These are phyloP conservation scores for Eulemur albifrons DNA, from an alignment of 2,797 vertebrate genomes.

Conservation along the genomic window DNA sequence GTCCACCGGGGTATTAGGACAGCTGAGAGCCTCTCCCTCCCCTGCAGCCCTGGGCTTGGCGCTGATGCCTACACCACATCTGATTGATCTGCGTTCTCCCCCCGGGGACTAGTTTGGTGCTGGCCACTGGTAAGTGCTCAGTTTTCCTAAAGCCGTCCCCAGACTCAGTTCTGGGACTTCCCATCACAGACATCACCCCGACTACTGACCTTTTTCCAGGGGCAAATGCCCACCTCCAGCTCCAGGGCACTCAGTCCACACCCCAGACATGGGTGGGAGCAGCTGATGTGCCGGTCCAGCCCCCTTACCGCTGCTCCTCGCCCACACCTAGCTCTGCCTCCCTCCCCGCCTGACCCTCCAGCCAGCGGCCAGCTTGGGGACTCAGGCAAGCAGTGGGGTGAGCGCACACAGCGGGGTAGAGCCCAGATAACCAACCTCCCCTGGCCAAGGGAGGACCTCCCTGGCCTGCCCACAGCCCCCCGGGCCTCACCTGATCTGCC, in stretches of 20 bases:
- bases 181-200: neutral
- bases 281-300: too few relatives aligned
- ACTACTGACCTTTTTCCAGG: neutral
- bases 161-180: neutral
- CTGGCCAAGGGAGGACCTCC: too few relatives aligned
- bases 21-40: neutral
- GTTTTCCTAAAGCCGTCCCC: neutral
- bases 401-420: neutral
- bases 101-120: neutral
- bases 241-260: neutral
- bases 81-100: neutral
- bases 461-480: neutral
- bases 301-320: neutral
- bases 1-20: neutral
- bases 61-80: rapidly evolving
- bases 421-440: neutral
- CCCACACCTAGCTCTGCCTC: neutral
- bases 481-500: neutral
- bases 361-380: neutral
- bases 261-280: rapidly evolving
- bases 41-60: neutral
- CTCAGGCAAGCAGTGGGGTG: too few relatives aligned
- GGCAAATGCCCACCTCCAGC: neutral
- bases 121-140: neutral
- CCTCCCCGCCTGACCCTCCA: neutral